Percentiles rank a stretch among this genome's conserved stretches.
Conservation (phyloP, 2,113 vertebrate species). For the Raja brachyura region DNA sequence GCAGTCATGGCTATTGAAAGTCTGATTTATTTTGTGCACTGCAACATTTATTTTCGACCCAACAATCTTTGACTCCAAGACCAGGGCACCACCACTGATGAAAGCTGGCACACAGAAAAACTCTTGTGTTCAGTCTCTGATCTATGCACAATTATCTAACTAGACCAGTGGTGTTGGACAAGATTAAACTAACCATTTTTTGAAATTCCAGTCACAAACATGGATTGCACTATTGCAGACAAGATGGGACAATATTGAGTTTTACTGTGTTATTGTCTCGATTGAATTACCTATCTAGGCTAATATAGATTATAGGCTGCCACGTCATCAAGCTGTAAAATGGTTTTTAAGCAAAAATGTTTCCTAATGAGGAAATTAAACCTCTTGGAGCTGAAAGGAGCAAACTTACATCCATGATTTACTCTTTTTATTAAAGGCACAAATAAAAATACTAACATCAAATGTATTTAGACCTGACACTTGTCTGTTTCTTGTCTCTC, state of each 20-base stretch:
- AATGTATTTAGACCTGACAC: not conserved
- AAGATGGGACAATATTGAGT: not conserved
- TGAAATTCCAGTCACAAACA: not conserved
- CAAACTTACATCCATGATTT: not conserved
- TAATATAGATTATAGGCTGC: not conserved
- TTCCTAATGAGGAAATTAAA: not conserved
- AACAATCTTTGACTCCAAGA: not conserved
- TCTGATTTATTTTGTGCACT: not conserved
- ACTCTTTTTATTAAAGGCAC: not conserved
- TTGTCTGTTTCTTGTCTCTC: slow-evolving; percentile 15
- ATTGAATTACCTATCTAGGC: not conserved
- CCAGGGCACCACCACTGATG: not conserved
- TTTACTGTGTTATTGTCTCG: not conserved
- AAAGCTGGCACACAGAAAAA: not conserved
- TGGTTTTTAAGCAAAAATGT: not conserved
- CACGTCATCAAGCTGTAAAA: no score
- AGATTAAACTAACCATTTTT: not conserved
- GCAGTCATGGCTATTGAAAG: not conserved
- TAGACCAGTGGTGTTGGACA: not conserved
- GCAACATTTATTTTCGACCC: not conserved
- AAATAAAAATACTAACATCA: not conserved
- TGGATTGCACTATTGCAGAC: not conserved
- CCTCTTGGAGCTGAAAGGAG: not conserved
- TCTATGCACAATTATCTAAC: not conserved
- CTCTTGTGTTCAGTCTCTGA: not conserved